These are phyloP conservation scores for Pomacea canaliculata DNA, from an alignment of 2,888 invertebrate species.

Conservation along the genomic window DNA sequence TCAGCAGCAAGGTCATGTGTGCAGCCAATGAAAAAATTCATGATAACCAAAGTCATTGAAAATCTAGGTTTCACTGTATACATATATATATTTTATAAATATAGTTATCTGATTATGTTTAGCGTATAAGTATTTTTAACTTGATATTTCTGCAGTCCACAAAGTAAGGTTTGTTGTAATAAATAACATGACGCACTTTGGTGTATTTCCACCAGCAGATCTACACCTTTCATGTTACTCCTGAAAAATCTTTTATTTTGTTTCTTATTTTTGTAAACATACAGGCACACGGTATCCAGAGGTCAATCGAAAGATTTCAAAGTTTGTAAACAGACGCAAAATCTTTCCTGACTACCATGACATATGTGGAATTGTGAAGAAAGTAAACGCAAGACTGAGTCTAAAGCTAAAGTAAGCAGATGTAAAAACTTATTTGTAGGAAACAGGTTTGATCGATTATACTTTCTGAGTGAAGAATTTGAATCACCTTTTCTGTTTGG, in stretches of 20 bases:
- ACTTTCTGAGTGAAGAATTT: neutral
- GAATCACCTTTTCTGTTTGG: neutral
- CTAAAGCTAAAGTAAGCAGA: constrained; percentile 57
- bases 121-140: too few relatives aligned
- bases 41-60: too few relatives aligned
- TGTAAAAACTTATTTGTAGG: neutral
- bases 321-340: constrained; percentile 69
- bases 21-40: too few relatives aligned
- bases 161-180: too few relatives aligned
- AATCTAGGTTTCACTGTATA: too few relatives aligned
- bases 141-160: too few relatives aligned
- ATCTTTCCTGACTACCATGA: constrained; percentile 72
- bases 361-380: constrained; percentile 65
- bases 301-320: constrained; percentile 69
- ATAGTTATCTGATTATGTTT: too few relatives aligned
- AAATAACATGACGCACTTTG: too few relatives aligned
- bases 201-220: too few relatives aligned
- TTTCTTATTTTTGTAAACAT: neutral
- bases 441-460: neutral
- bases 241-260: neutral
- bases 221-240: neutral
- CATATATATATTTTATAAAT: too few relatives aligned
- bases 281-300: constrained; percentile 74
- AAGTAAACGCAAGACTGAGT: constrained; percentile 61
- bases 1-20: too few relatives aligned